These are phyloP conservation scores for Drosophila setifemur DNA, from an alignment of 1,140 invertebrate species.

Conservation along the genomic window DNA sequence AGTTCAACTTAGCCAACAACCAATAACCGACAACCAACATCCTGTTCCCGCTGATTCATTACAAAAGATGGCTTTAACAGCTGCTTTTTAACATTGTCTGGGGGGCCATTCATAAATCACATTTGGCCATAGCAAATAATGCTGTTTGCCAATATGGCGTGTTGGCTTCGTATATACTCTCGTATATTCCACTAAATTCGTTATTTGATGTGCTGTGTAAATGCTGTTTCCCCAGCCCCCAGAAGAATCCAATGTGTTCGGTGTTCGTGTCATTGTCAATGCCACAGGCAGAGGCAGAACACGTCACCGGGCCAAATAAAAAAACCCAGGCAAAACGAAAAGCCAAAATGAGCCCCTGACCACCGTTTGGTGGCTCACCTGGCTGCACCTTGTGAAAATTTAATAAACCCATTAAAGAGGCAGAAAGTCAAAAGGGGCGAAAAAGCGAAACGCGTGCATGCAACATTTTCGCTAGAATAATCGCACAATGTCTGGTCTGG, in stretches of 20 bases:
- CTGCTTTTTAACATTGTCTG: neutral
- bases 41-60: neutral
- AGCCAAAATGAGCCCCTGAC: slow-evolving; percentile 5
- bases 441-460: slow-evolving; percentile 35
- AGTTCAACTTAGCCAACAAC: too few relatives aligned
- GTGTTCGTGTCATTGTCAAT: slow-evolving; percentile 55
- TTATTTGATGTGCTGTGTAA: slow-evolving; percentile 34
- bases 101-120: slow-evolving; percentile 45
- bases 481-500: slow-evolving; percentile 4
- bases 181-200: slow-evolving; percentile 6
- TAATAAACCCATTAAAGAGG: slow-evolving; percentile 56
- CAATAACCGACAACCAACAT: slow-evolving; percentile 7
- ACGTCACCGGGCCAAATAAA: slow-evolving; percentile 20
- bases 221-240: neutral
- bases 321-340: slow-evolving; percentile 7
- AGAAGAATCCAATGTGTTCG: slow-evolving; percentile 45
- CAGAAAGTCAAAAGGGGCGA: neutral
- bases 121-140: slow-evolving; percentile 15
- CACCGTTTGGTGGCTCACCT: slow-evolving; percentile 24
- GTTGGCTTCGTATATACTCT: slow-evolving; percentile 5
- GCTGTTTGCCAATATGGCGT: slow-evolving; percentile 44
- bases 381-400: slow-evolving; percentile 50
- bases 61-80: slow-evolving; percentile 8
- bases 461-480: slow-evolving; percentile 27
- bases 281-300: slow-evolving; percentile 29